These are phyloP conservation scores for Struthidea cinerea DNA, from an alignment of 2,113 vertebrate species.

Conservation along the genomic window DNA sequence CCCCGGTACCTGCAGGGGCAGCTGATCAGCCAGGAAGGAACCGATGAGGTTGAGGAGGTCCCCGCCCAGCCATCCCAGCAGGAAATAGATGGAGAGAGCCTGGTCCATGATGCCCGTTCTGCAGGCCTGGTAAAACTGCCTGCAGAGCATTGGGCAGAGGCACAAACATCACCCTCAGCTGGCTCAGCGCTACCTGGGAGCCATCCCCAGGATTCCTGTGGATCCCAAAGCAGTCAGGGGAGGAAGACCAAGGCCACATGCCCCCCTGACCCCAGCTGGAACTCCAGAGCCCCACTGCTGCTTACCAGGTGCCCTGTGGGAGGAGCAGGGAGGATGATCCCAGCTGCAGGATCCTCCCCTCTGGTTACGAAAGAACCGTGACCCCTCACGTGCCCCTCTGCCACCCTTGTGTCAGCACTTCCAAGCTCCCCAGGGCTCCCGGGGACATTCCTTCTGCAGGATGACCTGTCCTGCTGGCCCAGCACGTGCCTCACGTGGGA, in stretches of 20 bases:
- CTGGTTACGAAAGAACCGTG: background rate
- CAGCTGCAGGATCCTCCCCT: background rate
- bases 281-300: background rate
- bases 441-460: background rate
- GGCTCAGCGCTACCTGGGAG: background rate
- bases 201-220: background rate
- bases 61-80: slow-evolving; percentile 89
- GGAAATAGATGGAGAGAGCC: slow-evolving; percentile 91
- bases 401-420: background rate
- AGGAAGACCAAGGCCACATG: background rate
- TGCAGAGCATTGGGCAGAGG: slow-evolving; percentile 29
- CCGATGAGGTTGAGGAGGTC: slow-evolving; percentile 93
- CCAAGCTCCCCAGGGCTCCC: background rate
- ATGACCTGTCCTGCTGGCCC: background rate
- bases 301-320: accelerated
- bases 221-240: background rate
- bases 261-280: background rate
- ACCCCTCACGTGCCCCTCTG: background rate
- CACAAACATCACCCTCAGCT: background rate
- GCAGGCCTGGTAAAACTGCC: slow-evolving; percentile 89
- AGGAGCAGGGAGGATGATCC: background rate
- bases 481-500: background rate
- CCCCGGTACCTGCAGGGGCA: slow-evolving; percentile 87
- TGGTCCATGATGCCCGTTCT: slow-evolving; percentile 88
- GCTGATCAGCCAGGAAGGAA: slow-evolving; percentile 89